Evolutionary conservation across 2,888 invertebrate species (phyloP), one percentile per base, ranked within the genome.

Genomic region (Criorhina ranunculi): DNA sequence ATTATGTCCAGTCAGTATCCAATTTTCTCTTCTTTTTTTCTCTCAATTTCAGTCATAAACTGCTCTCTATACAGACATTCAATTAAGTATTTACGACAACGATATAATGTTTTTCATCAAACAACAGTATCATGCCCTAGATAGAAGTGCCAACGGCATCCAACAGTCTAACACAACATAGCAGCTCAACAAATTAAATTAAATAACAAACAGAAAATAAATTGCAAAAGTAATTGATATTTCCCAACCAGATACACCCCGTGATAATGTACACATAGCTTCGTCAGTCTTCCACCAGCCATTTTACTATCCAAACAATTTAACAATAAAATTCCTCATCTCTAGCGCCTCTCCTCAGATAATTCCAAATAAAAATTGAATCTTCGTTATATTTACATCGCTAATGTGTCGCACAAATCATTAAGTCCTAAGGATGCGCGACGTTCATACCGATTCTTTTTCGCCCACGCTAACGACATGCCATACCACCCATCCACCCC

Each of bases 341-440:
- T 49, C 33, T 7, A 8, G 37, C 42, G 35, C 60, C 35, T 53
- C 35, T 60, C 46, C 8, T 17, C 44, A 33, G 51, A 37, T 66
- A 24, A 60, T 62, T 72, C 17, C 66, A 49, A 79, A 79, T 64
- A 72, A 73, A 73, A 79, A 81, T 81, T 70, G 70, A 70, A 51
- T 70, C 70, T 78, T 77, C 64, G 51, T 55, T 73, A 67, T 78
- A 78, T 78, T 72, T 78, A 82, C 82, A 82, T 82, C 67, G 67
- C 49, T 78, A 82, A 82, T 78, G 78, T 82, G 72, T 62, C 66
- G 72, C 37, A 60, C 72, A 77, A 78, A 82, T 82, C 78, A 78
- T 82, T 82, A 62, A 82, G 72, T 72, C 72, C 40, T 67, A 72
- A 67, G 78, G 59, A 72, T 66, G 44, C 60, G 66, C 33, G 51